Evolutionary conservation across 53 echinoderm and acorn worm genomes (phyloP).

Genomic region (Echinometra lucunter): DNA sequence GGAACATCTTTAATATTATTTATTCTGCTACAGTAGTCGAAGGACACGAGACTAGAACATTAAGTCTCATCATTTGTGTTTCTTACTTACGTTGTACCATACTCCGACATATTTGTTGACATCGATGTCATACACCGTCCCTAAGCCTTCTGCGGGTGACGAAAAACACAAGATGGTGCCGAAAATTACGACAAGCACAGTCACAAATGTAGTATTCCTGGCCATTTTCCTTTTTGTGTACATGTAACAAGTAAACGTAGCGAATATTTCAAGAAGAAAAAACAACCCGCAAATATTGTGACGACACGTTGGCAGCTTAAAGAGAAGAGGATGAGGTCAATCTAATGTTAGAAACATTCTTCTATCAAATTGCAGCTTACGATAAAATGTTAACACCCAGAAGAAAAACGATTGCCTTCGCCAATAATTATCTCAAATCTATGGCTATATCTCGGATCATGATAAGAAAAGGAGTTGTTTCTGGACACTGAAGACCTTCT

Average conservation of each 20-base stretch:
- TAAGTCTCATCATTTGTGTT: neutral
- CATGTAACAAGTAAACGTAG: neutral
- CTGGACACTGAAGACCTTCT: neutral
- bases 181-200: conserved; percentile 10
- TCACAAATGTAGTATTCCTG: neutral
- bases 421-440: neutral
- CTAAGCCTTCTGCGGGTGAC: conserved; percentile 28
- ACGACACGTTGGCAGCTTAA: neutral
- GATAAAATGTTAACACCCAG: neutral
- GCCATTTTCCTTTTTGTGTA: neutral
- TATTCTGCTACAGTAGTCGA: neutral
- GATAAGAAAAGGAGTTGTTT: neutral
- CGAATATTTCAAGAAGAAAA: neutral
- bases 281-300: neutral
- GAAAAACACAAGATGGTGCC: conserved; percentile 48
- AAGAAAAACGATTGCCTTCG: neutral
- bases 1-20: too few species aligned
- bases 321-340: neutral
- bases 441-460: neutral
- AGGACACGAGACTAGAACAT: neutral
- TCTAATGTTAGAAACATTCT: neutral
- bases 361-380: neutral
- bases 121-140: conserved; percentile 66
- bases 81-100: conserved; percentile 61
- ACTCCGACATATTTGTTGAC: conserved; percentile 59